Evolutionary conservation across 1,140 invertebrate species (phyloP).

Genomic region (Grapholita molesta): DNA sequence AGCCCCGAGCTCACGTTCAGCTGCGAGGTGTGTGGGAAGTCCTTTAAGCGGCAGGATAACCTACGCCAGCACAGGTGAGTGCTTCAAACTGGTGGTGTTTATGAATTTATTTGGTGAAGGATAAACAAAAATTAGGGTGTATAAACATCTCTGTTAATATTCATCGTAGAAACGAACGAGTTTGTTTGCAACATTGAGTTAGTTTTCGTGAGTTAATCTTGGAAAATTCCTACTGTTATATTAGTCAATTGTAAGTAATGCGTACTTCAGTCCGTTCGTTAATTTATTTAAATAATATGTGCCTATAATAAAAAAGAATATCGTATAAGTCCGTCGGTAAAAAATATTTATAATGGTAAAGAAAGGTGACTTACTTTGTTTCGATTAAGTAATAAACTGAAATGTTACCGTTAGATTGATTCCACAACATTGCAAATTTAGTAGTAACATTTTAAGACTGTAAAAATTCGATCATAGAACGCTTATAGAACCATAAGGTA

Average conservation of each 20-base stretch:
- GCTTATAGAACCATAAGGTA: neutral
- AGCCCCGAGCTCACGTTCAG: constrained; percentile 97
- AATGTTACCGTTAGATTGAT: no score
- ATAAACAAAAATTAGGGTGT: neutral
- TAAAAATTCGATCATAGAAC: neutral
- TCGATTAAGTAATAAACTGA: no score
- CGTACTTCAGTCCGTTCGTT: no score
- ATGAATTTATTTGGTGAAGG: constrained; percentile 1
- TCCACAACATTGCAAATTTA: no score
- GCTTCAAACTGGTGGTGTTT: constrained; percentile 2
- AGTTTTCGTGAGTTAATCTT: no score
- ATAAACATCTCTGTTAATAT: neutral
- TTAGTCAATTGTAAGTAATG: no score
- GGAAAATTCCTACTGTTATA: neutral
- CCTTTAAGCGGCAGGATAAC: constrained; percentile 98
- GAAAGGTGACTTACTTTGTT: no score
- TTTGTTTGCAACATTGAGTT: neutral
- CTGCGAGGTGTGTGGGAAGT: constrained; percentile 99
- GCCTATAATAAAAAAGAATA: no score
- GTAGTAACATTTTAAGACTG: no score
- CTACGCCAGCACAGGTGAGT: constrained; percentile 95
- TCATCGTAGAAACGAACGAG: neutral
- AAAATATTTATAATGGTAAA: no score
- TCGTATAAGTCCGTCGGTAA: no score
- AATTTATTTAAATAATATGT: no score